A percentile compares a stretch with the other conserved stretches of the same genome.
Conservation (phyloP, 2,797 vertebrate species). For the Characodon lateralis region DNA sequence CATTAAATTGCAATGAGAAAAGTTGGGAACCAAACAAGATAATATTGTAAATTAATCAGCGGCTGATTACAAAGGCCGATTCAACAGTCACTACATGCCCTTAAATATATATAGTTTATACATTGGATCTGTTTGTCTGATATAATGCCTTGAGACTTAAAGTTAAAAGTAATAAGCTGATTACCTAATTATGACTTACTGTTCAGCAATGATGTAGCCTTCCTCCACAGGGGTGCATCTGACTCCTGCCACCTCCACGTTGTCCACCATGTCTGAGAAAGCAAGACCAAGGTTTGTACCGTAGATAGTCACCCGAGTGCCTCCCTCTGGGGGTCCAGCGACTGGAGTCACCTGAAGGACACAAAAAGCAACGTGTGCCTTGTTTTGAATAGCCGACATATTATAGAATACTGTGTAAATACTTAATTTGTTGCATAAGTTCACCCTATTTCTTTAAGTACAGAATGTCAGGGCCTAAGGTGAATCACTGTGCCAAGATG, state of each 20-base stretch:
- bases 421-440: slow-evolving; percentile 12
- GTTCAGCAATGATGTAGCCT: slow-evolving; percentile 94
- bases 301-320: slow-evolving; percentile 93
- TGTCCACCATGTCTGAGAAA: slow-evolving; percentile 91
- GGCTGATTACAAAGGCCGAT: not conserved
- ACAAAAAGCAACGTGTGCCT: not conserved
- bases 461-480: slow-evolving; percentile 48
- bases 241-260: slow-evolving; percentile 93
- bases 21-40: not conserved
- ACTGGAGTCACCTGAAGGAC: slow-evolving; percentile 89
- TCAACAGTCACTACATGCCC: not conserved
- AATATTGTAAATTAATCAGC: not conserved
- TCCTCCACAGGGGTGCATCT: slow-evolving; percentile 88
- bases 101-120: no score
- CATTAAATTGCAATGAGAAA: not conserved
- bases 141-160: not conserved
- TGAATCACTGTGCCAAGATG: slow-evolving; percentile 47
- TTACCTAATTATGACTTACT: slow-evolving; percentile 83
- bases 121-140: no score
- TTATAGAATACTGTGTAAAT: slow-evolving; percentile 7
- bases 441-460: slow-evolving; percentile 6
- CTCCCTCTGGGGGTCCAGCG: slow-evolving; percentile 94
- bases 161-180: not conserved
- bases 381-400: not conserved
- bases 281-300: slow-evolving; percentile 95